Evolutionary conservation across 2,113 vertebrate species (phyloP).

Genomic region (Paracyprichromis sp.): DNA sequence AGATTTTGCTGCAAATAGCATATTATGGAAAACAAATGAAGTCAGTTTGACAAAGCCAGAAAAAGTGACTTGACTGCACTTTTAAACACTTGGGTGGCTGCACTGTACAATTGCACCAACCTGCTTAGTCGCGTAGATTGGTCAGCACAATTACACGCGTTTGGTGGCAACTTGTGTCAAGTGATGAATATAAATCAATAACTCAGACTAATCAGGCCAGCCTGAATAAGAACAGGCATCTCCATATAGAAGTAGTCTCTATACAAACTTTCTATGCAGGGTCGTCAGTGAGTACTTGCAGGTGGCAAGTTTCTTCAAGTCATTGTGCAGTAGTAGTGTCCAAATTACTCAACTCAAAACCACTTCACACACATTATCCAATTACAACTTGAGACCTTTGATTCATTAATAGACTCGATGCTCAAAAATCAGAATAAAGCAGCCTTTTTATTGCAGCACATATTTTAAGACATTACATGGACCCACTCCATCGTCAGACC

Average conservation of each 20-base stretch:
- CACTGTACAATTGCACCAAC: background rate
- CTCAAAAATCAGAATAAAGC: background rate
- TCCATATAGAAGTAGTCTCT: background rate
- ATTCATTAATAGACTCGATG: accelerated
- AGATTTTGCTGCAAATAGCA: background rate
- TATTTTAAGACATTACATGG: accelerated
- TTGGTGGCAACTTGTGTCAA: background rate
- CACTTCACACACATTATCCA: background rate
- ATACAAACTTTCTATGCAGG: background rate
- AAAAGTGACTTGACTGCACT: background rate
- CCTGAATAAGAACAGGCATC: background rate
- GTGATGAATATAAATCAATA: background rate
- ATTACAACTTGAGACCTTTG: background rate
- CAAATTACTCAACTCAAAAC: background rate
- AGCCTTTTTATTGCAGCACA: background rate
- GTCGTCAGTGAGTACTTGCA: accelerated
- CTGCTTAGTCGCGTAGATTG: accelerated
- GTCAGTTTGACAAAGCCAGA: accelerated
- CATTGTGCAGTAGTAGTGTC: background rate
- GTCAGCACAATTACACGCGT: accelerated
- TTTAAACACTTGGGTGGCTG: background rate
- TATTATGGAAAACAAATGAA: accelerated
- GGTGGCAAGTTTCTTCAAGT: background rate
- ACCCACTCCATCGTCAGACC: background rate
- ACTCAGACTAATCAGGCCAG: background rate